A percentile compares a stretch with the other conserved stretches of the same genome.
Conservation (phyloP, 2,797 vertebrate genomes). For the Kryptopterus vitreolus region DNA sequence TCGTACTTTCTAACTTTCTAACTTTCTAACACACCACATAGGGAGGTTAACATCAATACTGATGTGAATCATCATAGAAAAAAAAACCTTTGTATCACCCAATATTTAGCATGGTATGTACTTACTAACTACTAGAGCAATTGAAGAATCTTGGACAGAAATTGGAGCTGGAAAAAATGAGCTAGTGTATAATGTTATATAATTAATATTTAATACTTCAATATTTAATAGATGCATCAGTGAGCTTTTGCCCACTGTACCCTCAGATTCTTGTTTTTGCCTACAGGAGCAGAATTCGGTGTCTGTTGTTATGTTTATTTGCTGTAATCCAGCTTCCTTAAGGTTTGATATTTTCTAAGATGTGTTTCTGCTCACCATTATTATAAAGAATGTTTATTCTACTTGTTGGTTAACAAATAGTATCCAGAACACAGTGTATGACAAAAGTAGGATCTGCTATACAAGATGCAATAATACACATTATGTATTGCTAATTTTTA, state of each 20-base stretch:
- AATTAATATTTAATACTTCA: no score
- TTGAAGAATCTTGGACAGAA: background rate
- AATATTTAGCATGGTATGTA: background rate
- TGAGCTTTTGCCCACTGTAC: background rate
- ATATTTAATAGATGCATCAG: background rate
- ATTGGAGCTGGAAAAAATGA: background rate
- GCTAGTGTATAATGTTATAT: no score
- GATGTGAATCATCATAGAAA: background rate
- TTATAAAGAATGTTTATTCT: background rate
- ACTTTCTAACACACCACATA: slow-evolving; percentile 26
- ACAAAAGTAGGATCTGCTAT: background rate
- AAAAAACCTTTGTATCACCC: background rate
- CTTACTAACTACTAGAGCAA: background rate
- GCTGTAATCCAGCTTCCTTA: background rate
- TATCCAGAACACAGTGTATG: background rate
- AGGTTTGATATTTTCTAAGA: background rate
- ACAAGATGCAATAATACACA: background rate
- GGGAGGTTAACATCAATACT: background rate
- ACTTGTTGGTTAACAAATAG: background rate
- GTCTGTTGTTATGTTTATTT: background rate
- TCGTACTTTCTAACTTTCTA: slow-evolving; percentile 1
- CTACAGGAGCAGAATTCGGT: background rate
- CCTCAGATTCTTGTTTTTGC: background rate
- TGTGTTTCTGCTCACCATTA: background rate
- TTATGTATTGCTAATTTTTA: no score